Evolutionary conservation across 2,888 invertebrate genomes (phyloP), one percentile per base, ranked within the genome.

Genomic region (Diogma glabrata): DNA sequence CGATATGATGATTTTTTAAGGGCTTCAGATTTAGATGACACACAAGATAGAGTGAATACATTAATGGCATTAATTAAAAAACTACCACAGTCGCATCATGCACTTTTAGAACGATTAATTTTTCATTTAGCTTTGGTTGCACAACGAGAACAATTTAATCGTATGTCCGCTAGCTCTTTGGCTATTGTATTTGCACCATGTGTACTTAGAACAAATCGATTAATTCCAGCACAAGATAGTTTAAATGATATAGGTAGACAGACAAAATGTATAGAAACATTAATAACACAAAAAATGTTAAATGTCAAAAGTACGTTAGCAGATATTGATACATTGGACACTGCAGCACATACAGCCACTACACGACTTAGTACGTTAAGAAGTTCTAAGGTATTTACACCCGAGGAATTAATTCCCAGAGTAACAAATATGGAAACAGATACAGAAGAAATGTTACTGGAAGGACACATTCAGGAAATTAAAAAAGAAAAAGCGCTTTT

Each of bases 181-280:
- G 91, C 94, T 49, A 92, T 94, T 59, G 91, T 95, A 57, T 95
- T 94, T 72, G 93, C 93, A 40, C 94, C 95, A 47, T 94, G 94
- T 70, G 87, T 95, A 54, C 74, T 95, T 57, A 78, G 93, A 60
- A 89, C 92, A 56, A 88, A 87, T 70, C 84, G 89, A 67, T 72
- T 81, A 55, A 79, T 91, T 58, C 90, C 90, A 45, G 94, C 93
- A 49, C 93, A 94, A 71, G 91, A 90, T 67, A 88, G 91, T 63
- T 75, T 95, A 57, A 84, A 84, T 62, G 92, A 94, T 70, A 91
- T 94, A 62, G 82, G 87, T 60, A 80, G 87, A 49, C 92, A 92
- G 69, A 92, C 91, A 49, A 78, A 82, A 71, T 90, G 91, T 69
- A 84, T 95, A 55, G 92, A 94, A 70, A 87, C 87, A 56, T 87